Percentiles rank a stretch among this genome's conserved stretches.
phyloP scores from a whole-genome alignment of 2,797 vertebrate genomes.

The Petrocephalus sullivani region DNA sequence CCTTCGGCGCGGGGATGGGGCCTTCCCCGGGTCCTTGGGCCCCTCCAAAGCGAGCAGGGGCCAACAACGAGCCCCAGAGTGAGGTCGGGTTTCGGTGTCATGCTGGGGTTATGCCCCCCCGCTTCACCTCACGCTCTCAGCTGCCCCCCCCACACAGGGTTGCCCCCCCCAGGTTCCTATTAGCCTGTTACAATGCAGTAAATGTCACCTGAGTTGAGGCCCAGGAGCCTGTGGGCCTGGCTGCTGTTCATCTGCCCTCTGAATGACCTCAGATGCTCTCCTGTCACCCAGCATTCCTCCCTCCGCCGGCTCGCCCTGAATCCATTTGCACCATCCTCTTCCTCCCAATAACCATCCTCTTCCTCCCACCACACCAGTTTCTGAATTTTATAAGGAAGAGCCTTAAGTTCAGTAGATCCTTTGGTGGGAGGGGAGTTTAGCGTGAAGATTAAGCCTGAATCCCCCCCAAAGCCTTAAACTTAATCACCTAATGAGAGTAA shows the following conservation, averaged over 20 bases:
- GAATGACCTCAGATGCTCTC: slow-evolving; percentile 43
- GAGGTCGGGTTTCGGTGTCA: slow-evolving; percentile 57
- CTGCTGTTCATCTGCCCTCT: slow-evolving; percentile 44
- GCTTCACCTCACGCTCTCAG: slow-evolving; percentile 25
- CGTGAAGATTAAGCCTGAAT: background rate
- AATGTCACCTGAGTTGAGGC: slow-evolving; percentile 62
- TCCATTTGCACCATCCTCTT: background rate
- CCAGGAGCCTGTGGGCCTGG: slow-evolving; percentile 40
- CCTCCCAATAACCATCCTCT: background rate
- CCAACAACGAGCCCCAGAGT: slow-evolving; percentile 36
- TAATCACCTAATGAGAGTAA: background rate
- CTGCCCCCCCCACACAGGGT: slow-evolving; percentile 36
- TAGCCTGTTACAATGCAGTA: slow-evolving; percentile 56
- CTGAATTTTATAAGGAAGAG: background rate
- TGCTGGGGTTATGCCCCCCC: slow-evolving; percentile 43
- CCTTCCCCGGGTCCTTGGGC: background rate
- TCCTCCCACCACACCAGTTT: background rate
- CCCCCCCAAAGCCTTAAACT: background rate
- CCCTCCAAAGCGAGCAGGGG: slow-evolving; percentile 47
- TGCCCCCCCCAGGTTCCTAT: slow-evolving; percentile 37
- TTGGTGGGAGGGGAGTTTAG: background rate
- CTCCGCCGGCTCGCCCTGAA: background rate
- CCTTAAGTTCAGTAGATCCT: background rate
- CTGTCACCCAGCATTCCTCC: slow-evolving; percentile 48
- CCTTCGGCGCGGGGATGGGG: background rate